Evolutionary conservation across 2,797 vertebrate species (phyloP).

Genomic region (Xyrichtys novacula): DNA sequence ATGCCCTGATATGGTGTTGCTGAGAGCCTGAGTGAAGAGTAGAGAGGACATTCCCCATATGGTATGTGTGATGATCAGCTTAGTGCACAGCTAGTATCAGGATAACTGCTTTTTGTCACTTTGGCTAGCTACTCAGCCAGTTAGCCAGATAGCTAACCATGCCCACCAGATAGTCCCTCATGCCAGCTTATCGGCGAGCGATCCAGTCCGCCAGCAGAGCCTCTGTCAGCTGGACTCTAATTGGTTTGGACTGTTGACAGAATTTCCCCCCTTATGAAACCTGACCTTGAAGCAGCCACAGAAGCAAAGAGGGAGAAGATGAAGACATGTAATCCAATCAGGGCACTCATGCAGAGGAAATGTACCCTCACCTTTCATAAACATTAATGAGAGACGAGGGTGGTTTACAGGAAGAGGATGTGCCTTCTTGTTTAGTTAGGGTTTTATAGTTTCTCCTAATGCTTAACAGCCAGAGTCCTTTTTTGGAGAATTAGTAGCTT

Average conservation of each 20-base stretch:
- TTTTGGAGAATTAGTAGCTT: slow-evolving; percentile 50
- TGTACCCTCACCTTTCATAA: slow-evolving; percentile 51
- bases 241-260: slow-evolving; percentile 67
- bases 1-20: slow-evolving; percentile 80
- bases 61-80: slow-evolving; percentile 61
- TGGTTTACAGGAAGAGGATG: slow-evolving; percentile 59
- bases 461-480: slow-evolving; percentile 42
- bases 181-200: slow-evolving; percentile 41
- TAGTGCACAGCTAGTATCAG: slow-evolving; percentile 38
- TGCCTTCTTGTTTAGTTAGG: slow-evolving; percentile 42
- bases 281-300: slow-evolving; percentile 44
- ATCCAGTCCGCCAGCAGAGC: slow-evolving; percentile 38
- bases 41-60: slow-evolving; percentile 68
- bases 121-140: slow-evolving; percentile 14
- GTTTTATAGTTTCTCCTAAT: slow-evolving; percentile 63
- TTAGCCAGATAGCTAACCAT: slow-evolving; percentile 10
- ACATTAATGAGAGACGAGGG: slow-evolving; percentile 42
- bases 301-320: slow-evolving; percentile 30
- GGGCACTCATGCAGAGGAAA: slow-evolving; percentile 44
- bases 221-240: slow-evolving; percentile 60
- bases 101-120: slow-evolving; percentile 52
- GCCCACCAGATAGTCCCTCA: slow-evolving; percentile 22
- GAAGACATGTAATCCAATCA: slow-evolving; percentile 54
- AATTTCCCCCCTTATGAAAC: slow-evolving; percentile 50
- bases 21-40: slow-evolving; percentile 54